Conservation (phyloP, 2,797 vertebrate species). For the Platalea minor region DNA sequence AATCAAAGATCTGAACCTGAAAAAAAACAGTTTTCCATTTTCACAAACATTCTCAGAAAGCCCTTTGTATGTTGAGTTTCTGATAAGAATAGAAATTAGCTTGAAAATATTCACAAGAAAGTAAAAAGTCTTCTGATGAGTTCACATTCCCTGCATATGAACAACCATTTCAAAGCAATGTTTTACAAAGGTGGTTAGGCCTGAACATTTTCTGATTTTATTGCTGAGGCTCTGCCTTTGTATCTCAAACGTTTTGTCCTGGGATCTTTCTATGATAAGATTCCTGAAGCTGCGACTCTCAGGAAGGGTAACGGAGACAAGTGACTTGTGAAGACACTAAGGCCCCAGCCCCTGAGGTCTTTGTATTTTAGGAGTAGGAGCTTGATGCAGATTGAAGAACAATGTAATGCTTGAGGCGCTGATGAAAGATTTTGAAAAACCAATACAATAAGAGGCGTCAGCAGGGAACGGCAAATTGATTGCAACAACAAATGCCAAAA, state of each 20-base stretch:
- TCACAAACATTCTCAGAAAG: background rate
- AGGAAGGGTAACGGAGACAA: background rate
- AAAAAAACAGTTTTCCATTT: background rate
- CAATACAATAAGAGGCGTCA: background rate
- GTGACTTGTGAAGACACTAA: background rate
- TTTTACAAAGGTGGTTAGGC: background rate
- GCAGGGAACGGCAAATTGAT: slow-evolving; percentile 5
- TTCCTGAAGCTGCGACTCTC: background rate
- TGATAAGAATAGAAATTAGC: background rate
- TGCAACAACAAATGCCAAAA: background rate
- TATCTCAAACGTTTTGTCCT: background rate
- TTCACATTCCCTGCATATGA: background rate
- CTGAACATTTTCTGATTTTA: background rate
- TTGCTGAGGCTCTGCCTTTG: background rate
- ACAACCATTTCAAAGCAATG: background rate
- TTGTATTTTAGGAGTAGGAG: background rate
- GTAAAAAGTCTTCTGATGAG: background rate
- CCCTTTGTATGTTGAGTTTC: background rate
- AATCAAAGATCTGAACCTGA: background rate
- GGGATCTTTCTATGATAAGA: background rate
- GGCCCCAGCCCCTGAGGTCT: background rate
- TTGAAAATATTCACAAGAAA: background rate
- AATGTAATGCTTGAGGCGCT: background rate
- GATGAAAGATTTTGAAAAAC: background rate
- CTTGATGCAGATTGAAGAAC: background rate